phyloP scores from a whole-genome alignment of 2,888 invertebrate species.

The Thymelicus sylvestris region DNA sequence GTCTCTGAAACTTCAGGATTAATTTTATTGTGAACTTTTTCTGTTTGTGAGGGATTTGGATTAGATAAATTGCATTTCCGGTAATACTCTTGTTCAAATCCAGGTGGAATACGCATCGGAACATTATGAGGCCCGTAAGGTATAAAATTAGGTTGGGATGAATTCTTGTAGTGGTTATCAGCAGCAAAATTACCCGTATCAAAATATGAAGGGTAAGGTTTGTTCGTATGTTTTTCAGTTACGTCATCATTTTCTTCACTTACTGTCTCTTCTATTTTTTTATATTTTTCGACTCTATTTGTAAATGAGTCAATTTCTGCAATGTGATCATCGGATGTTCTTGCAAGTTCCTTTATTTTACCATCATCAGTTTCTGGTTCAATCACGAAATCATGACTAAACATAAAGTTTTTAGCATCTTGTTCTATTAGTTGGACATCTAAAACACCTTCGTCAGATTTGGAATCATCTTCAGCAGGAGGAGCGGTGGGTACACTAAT shows the following conservation, averaged over 20 bases:
- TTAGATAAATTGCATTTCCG: conserved; percentile 48
- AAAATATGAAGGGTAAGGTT: conserved; percentile 72
- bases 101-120: conserved; percentile 64
- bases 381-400: conserved; percentile 71
- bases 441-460: conserved; percentile 69
- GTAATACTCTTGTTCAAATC: conserved; percentile 70
- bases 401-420: conserved; percentile 74
- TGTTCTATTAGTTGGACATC: conserved; percentile 77
- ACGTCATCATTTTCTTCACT: conserved; percentile 46
- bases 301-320: conserved; percentile 67
- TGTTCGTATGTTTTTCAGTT: conserved; percentile 35
- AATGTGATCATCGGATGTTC: conserved; percentile 54
- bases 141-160: conserved; percentile 49
- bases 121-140: conserved; percentile 41
- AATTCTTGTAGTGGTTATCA: conserved; percentile 71
- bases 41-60: conserved; percentile 40
- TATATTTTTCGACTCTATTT: conserved; percentile 70
- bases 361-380: conserved; percentile 75
- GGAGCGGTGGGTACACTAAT: conserved; percentile 67
- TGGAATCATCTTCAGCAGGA: conserved; percentile 64
- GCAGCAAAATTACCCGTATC: conserved; percentile 79
- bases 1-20: neutral
- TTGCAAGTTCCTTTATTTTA: conserved; percentile 62
- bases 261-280: conserved; percentile 58
- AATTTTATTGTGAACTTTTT: neutral